Evolutionary conservation across 2,888 invertebrate genomes (phyloP).

Genomic region (Geophilus truncorum): DNA sequence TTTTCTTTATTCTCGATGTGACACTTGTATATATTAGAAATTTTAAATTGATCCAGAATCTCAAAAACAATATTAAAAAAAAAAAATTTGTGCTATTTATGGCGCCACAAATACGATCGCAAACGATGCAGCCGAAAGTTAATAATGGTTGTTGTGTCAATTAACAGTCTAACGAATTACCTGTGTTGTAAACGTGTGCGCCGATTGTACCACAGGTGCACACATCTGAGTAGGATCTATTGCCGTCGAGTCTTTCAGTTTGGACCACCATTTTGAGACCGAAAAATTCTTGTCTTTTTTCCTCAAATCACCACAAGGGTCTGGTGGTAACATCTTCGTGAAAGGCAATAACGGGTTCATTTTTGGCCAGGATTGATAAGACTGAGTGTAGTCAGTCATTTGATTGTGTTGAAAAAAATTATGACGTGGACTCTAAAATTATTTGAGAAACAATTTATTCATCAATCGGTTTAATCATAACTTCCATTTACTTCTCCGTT

Average conservation of each 20-base stretch:
- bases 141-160: too few relatives aligned
- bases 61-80: too few relatives aligned
- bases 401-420: background rate
- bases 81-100: too few relatives aligned
- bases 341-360: background rate
- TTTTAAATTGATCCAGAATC: too few relatives aligned
- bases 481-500: background rate
- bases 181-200: background rate
- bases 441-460: too few relatives aligned
- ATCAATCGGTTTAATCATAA: background rate
- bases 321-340: background rate
- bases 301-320: background rate
- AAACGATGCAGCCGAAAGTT: too few relatives aligned
- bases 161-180: background rate
- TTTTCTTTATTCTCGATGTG: too few relatives aligned
- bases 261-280: background rate
- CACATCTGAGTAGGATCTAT: background rate
- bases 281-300: background rate
- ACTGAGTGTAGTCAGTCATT: background rate
- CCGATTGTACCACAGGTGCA: background rate
- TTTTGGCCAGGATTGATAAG: background rate
- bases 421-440: background rate
- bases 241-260: background rate
- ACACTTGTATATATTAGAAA: too few relatives aligned
- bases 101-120: too few relatives aligned